Evolutionary conservation across 2,797 vertebrate genomes (phyloP).

Genomic region (Pseudochirops corinnae): DNA sequence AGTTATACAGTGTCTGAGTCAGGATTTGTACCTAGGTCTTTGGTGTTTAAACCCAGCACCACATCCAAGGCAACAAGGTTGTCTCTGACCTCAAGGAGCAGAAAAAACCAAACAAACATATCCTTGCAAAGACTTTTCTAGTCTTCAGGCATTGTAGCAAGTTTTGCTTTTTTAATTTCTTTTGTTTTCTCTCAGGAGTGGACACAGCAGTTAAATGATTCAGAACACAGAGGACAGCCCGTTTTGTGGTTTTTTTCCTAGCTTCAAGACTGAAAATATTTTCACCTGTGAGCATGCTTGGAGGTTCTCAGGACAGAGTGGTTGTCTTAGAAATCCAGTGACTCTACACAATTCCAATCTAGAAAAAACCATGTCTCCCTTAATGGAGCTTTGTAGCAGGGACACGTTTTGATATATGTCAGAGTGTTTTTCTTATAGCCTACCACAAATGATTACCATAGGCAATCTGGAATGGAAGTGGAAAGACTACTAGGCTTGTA

Average conservation of each 20-base stretch:
- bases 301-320: neutral
- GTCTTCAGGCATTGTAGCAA: rapidly evolving
- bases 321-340: slow-evolving; percentile 38
- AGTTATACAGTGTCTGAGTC: neutral
- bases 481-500: neutral
- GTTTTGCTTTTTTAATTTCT: neutral
- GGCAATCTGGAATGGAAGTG: neutral
- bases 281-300: rapidly evolving
- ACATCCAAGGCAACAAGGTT: neutral
- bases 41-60: neutral
- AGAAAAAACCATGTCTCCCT: slow-evolving; percentile 10
- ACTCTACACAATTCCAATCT: slow-evolving; percentile 32
- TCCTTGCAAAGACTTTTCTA: rapidly evolving
- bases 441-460: neutral
- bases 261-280: neutral
- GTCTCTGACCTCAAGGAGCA: neutral
- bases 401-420: neutral
- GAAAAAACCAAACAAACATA: neutral
- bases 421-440: neutral
- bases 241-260: neutral
- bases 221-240: rapidly evolving
- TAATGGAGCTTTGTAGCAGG: slow-evolving; percentile 42
- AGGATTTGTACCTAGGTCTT: neutral
- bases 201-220: neutral
- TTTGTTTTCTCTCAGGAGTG: neutral